Conservation (phyloP, 1,140 invertebrate genomes). For the Habropoda laboriosa region DNA sequence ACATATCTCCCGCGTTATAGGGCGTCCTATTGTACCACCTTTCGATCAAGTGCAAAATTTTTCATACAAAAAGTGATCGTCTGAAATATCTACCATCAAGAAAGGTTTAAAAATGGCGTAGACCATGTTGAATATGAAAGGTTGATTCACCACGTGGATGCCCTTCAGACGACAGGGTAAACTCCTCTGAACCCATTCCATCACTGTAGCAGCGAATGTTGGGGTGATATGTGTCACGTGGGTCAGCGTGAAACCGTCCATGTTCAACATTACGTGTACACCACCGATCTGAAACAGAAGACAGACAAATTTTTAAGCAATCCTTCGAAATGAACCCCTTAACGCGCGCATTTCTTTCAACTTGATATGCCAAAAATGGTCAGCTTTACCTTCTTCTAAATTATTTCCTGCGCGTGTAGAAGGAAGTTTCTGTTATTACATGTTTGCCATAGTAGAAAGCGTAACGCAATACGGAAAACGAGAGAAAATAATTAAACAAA, state of each 20-base stretch:
- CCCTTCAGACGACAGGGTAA: conserved; percentile 86
- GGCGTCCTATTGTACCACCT: no score
- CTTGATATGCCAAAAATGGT: no score
- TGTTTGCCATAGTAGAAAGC: no score
- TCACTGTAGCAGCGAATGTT: conserved; percentile 84
- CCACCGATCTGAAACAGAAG: conserved; percentile 78
- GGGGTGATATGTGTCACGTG: conserved; percentile 89
- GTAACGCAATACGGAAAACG: no score
- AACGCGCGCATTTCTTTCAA: no score
- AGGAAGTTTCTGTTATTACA: no score
- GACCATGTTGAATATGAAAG: conserved; percentile 88
- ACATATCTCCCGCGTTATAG: no score
- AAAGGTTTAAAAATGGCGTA: conserved; percentile 91
- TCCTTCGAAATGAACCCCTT: no score
- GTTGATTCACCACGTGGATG: conserved; percentile 90
- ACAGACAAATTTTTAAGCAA: not conserved
- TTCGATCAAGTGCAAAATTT: not conserved
- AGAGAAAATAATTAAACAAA: no score
- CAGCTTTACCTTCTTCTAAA: no score
- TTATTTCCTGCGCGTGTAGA: no score
- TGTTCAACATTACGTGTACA: conserved; percentile 86
- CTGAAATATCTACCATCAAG: conserved; percentile 76
- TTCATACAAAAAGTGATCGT: not conserved
- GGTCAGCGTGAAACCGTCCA: conserved; percentile 85
- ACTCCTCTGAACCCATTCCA: conserved; percentile 87